Evolutionary conservation across 1,140 invertebrate species (phyloP).

Genomic region (Platorchestia sp.): DNA sequence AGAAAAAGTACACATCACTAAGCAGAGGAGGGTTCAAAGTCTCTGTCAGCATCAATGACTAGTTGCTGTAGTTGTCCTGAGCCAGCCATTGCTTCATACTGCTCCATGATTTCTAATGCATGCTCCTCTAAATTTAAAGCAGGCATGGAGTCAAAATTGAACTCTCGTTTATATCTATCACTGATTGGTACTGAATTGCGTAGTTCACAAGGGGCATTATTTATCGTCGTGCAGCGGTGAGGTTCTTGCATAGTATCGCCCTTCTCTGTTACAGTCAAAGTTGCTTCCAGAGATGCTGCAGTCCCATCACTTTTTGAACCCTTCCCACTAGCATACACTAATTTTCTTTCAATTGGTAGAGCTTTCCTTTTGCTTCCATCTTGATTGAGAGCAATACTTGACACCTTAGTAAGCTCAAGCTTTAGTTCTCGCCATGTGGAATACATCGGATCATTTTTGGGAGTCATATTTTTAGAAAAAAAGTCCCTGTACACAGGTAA

Average conservation of each 20-base stretch:
- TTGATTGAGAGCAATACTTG: not conserved
- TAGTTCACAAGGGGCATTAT: not conserved
- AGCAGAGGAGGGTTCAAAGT: not conserved
- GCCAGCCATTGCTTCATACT: slow-evolving; percentile 29
- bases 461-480: not conserved
- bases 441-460: slow-evolving; percentile 27
- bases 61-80: slow-evolving; percentile 12
- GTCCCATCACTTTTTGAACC: not conserved
- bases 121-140: slow-evolving; percentile 12
- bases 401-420: not conserved
- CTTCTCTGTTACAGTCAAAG: not conserved
- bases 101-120: slow-evolving; percentile 39
- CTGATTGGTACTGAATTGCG: slow-evolving; percentile 19
- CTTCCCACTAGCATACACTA: not conserved
- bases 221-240: not conserved
- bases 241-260: not conserved
- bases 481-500: not conserved
- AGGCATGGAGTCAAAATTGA: slow-evolving; percentile 36
- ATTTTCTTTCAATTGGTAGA: not conserved
- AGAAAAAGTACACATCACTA: not conserved
- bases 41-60: slow-evolving; percentile 39
- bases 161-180: slow-evolving; percentile 41
- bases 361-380: not conserved
- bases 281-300: not conserved
- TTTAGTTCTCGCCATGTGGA: slow-evolving; percentile 3